Evolutionary conservation across 2,888 invertebrate genomes (phyloP), one percentile per base, ranked within the genome.

Genomic region (Nasonia oneida): DNA sequence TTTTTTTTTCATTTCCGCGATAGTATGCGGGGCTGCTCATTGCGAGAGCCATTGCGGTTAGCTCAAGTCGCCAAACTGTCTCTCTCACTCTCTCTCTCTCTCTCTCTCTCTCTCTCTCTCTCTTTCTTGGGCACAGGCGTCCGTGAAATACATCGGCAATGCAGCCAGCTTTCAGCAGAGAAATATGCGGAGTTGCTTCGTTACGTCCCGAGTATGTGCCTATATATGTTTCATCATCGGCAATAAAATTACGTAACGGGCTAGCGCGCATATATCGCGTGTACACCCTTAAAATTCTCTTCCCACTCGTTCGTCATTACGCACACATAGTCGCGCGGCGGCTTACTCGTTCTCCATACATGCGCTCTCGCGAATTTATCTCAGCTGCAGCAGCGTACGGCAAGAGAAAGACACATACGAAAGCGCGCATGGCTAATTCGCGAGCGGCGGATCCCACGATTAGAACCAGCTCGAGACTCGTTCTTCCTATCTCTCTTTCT

Each of bases 351-450:
- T 53, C 18, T 4, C 53, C 23, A n/a, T 8, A 61, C n/a, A 3
- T 29, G 29, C 29, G 47, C 12, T 37, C 57, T 57, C 50, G 67
- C 29, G 47, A 47, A 42, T 80, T 53, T 80, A 18, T 47, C 70
- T 53, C 1, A 53, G 23, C 23, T 2, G 8, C 8, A 6, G n/a
- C 23, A n/a, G n/a, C 0, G 23, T n/a, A 47, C 10, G 10, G 47
- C 47, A 47, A 47, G 57, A n/a, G 57, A 61, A 8, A 61, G 57
- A n/a, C 33, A 23, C 23, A 29, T 29, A 33, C 64, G 75, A 10
- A 61, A 18, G 42, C 67, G 57, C 61, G 64, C 61, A 80, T 80
- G 79, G 79, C 81, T 81, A 81, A 82, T 82, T 76, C 82, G 67
- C 67, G 73, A 53, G 39, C 67, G 33, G 67, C 33, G 67, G 74